Percentiles rank a stretch among this genome's conserved stretches.
These are phyloP conservation scores for Ceyx margarethae DNA, from an alignment of 2,113 vertebrate species.

Conservation along the genomic window DNA sequence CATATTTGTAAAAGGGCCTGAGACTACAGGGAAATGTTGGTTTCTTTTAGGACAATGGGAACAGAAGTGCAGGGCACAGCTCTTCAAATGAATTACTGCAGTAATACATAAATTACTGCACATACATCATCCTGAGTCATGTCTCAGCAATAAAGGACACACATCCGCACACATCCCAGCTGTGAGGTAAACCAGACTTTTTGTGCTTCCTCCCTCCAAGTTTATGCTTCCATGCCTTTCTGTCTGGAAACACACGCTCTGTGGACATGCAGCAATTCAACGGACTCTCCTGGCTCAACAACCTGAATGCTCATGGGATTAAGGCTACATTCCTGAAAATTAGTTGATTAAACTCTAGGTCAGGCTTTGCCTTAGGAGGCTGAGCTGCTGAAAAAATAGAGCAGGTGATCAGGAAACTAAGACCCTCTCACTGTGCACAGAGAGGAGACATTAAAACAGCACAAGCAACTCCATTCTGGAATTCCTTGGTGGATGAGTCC, in stretches of 20 bases:
- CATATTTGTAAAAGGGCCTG: background rate
- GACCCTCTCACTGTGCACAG: background rate
- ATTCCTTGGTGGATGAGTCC: background rate
- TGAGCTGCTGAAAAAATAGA: background rate
- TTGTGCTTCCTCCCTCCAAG: background rate
- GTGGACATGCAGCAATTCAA: background rate
- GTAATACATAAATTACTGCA: background rate
- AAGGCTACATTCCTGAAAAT: background rate
- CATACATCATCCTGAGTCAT: rapidly evolving
- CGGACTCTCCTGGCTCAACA: background rate
- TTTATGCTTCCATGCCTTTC: background rate
- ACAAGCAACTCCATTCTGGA: background rate
- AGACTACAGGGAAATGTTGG: background rate
- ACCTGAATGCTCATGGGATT: background rate
- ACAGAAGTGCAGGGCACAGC: background rate
- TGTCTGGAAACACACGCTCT: background rate
- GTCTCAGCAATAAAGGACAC: background rate
- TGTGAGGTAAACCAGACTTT: background rate
- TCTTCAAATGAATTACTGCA: background rate
- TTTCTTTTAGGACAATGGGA: background rate
- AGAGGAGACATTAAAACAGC: background rate
- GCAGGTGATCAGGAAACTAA: background rate
- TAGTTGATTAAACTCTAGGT: background rate
- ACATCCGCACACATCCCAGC: background rate
- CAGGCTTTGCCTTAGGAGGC: background rate